phyloP scores from a whole-genome alignment of 1,140 invertebrate species.

The Zaprionus africanus region DNA sequence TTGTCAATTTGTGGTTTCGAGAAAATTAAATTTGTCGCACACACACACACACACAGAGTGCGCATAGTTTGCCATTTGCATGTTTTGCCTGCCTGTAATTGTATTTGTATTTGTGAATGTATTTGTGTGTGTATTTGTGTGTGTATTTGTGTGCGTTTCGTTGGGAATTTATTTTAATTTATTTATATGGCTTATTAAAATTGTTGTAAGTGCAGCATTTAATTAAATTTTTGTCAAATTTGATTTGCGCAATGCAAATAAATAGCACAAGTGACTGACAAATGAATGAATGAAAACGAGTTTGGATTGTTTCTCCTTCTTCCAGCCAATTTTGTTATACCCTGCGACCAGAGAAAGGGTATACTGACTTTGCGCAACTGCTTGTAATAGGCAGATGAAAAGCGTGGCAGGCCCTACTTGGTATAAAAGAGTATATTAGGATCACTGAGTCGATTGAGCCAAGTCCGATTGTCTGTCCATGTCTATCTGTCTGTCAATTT shows the following conservation, averaged over 20 bases:
- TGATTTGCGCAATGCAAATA: conserved; percentile 54
- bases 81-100: conserved; percentile 7
- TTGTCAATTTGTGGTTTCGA: conserved; percentile 78
- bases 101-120: conserved; percentile 22
- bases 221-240: conserved; percentile 75
- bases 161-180: conserved; percentile 62
- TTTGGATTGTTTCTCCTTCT: background rate
- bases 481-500: too few relatives aligned
- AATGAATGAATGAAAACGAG: conserved; percentile 15
- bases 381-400: too few relatives aligned
- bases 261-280: conserved; percentile 13
- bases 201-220: conserved; percentile 69
- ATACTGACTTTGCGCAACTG: too few relatives aligned
- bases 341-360: too few relatives aligned
- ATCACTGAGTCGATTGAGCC: too few relatives aligned
- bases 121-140: conserved; percentile 16
- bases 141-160: conserved; percentile 26
- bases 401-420: too few relatives aligned
- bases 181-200: conserved; percentile 79
- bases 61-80: conserved; percentile 49
- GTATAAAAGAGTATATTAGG: too few relatives aligned
- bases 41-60: conserved; percentile 11
- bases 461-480: too few relatives aligned
- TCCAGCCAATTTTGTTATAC: too few relatives aligned
- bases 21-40: conserved; percentile 73